These are phyloP conservation scores for Lucinisca nassula DNA, from an alignment of 2,888 invertebrate species.

Conservation along the genomic window DNA sequence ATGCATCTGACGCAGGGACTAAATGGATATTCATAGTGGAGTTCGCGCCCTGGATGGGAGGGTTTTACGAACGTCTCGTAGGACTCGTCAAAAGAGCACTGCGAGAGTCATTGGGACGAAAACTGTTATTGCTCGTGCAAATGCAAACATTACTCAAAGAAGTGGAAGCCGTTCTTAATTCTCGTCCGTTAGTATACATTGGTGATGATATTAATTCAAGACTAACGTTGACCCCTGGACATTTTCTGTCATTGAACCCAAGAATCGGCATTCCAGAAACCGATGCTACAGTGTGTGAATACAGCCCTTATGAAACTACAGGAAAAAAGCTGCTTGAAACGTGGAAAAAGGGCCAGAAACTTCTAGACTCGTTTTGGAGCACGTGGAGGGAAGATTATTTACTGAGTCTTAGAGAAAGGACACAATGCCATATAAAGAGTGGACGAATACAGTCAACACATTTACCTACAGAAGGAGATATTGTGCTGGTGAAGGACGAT, in stretches of 20 bases:
- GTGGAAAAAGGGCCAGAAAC: too few species aligned
- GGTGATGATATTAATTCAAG: slow-evolving; percentile 35
- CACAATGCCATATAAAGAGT: too few species aligned
- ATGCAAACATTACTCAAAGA: slow-evolving; percentile 27
- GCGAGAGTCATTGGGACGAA: slow-evolving; percentile 3
- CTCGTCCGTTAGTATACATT: slow-evolving; percentile 38
- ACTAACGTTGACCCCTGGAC: slow-evolving; percentile 28
- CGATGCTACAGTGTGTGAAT: too few species aligned
- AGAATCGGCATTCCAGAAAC: slow-evolving; percentile 34
- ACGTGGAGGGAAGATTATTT: too few species aligned
- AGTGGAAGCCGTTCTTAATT: slow-evolving; percentile 20
- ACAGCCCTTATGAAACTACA: too few species aligned
- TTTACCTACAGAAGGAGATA: too few species aligned
- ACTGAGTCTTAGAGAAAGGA: too few species aligned
- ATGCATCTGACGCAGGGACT: slow-evolving; percentile 7
- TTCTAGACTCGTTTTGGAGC: too few species aligned
- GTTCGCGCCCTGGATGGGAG: slow-evolving; percentile 32
- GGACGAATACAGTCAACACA: too few species aligned
- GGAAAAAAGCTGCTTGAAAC: too few species aligned
- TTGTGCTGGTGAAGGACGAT: too few species aligned
- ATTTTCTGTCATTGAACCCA: slow-evolving; percentile 40
- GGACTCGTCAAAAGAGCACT: slow-evolving; percentile 23
- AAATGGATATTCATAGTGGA: slow-evolving; percentile 20
- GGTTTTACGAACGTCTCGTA: slow-evolving; percentile 28
- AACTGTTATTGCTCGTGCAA: neutral